A percentile compares a stretch with the other conserved stretches of the same genome.
Evolutionary conservation across 2,797 vertebrate genomes (phyloP).

Genomic region (Phaenicophaeus curvirostris): DNA sequence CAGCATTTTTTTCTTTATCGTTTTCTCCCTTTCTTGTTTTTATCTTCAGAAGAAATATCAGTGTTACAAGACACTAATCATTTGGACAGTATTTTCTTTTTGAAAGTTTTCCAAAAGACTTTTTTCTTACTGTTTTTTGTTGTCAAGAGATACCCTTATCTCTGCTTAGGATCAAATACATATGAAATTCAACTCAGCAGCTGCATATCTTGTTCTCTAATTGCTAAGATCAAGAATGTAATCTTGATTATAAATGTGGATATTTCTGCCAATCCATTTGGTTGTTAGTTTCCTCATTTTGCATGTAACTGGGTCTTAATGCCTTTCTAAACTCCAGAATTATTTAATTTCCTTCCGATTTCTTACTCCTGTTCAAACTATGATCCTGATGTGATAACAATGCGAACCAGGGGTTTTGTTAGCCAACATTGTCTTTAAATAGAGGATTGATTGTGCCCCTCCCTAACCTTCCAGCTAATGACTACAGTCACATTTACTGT

Average conservation of each 20-base stretch:
- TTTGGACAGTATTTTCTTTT: background rate
- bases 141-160: background rate
- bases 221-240: background rate
- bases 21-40: background rate
- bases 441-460: conserved; percentile 37
- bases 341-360: conserved; percentile 74
- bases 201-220: background rate
- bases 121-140: background rate
- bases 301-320: background rate
- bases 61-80: background rate
- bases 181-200: background rate
- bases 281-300: conserved; percentile 63
- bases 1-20: background rate
- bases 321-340: conserved; percentile 44
- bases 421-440: conserved; percentile 63
- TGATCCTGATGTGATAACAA: conserved; percentile 44
- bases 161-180: background rate
- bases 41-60: background rate
- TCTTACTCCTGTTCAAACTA: conserved; percentile 51
- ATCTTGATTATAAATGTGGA: conserved; percentile 20
- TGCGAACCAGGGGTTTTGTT: conserved; percentile 49
- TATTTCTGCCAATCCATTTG: conserved; percentile 7
- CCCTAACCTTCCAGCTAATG: conserved; percentile 48
- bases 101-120: background rate
- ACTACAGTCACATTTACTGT: conserved; percentile 39